Conservation (phyloP, 1,140 invertebrate species). For the Glomeris maerens region DNA sequence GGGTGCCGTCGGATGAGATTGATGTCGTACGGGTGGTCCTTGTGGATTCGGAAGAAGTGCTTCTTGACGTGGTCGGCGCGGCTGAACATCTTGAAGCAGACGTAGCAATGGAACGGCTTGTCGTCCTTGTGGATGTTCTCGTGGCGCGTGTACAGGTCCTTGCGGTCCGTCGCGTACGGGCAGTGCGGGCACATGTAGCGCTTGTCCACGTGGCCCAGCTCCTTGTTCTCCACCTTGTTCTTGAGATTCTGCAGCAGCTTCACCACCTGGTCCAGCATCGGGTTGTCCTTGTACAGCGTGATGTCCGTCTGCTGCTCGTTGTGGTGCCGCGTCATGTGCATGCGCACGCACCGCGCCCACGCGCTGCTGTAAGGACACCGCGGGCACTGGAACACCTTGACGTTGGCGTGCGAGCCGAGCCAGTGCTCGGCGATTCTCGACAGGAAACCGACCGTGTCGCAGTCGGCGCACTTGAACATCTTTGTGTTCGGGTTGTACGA, state of each 20-base stretch:
- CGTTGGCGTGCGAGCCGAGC: conserved; percentile 60
- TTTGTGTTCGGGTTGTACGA: conserved; percentile 54
- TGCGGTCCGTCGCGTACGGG: conserved; percentile 74
- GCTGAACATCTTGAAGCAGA: conserved; percentile 82
- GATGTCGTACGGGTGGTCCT: conserved; percentile 69
- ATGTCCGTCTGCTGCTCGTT: conserved; percentile 29
- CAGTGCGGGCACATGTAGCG: conserved; percentile 71
- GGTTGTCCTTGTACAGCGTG: conserved; percentile 48
- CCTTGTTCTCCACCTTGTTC: conserved; percentile 39
- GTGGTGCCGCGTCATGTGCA: conserved; percentile 53
- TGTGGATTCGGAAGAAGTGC: conserved; percentile 77
- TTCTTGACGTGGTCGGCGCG: conserved; percentile 90
- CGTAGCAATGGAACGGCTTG: conserved; percentile 83
- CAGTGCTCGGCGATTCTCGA: conserved; percentile 68
- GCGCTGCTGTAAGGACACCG: conserved; percentile 56
- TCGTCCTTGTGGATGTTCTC: conserved; percentile 90
- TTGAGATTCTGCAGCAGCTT: conserved; percentile 51
- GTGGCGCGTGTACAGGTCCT: conserved; percentile 86
- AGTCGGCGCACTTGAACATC: conserved; percentile 55
- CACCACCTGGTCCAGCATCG: conserved; percentile 55
- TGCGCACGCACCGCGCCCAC: conserved; percentile 55
- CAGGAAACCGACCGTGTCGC: conserved; percentile 61
- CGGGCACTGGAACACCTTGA: conserved; percentile 54
- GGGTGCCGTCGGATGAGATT: conserved; percentile 48
- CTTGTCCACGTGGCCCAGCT: conserved; percentile 36